phyloP scores from a whole-genome alignment of 2,888 invertebrate species.

The Diadegma fenestrale region DNA sequence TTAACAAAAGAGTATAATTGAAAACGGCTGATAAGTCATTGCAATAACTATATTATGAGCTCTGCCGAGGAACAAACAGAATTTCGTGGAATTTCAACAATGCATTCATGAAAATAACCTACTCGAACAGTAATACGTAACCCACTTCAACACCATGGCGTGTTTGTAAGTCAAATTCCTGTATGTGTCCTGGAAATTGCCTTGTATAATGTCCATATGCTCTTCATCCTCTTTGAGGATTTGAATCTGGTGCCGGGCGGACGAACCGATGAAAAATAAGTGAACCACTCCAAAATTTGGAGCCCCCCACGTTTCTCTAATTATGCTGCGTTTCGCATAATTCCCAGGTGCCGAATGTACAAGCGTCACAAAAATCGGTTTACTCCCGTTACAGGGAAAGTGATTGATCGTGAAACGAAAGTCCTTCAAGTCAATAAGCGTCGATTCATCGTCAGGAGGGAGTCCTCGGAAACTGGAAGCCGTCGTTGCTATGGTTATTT shows the following conservation, averaged over 20 bases:
- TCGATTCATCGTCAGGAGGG: conserved; percentile 79
- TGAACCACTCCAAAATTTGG: conserved; percentile 77
- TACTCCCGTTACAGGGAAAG: conserved; percentile 85
- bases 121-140: conserved; percentile 85
- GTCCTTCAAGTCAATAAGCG: conserved; percentile 85
- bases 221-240: conserved; percentile 82
- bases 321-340: conserved; percentile 82
- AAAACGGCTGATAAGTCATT: neutral
- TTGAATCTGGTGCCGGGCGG: conserved; percentile 78
- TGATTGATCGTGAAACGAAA: conserved; percentile 89
- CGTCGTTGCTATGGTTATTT: conserved; percentile 24
- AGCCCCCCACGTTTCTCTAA: conserved; percentile 85
- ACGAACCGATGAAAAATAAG: conserved; percentile 84
- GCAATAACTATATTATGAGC: neutral
- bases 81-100: too few relatives aligned
- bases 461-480: conserved; percentile 77
- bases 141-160: conserved; percentile 86
- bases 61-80: too few relatives aligned
- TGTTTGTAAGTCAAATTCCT: conserved; percentile 87
- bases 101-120: conserved; percentile 61
- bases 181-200: conserved; percentile 86
- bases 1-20: neutral
- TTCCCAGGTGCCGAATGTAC: conserved; percentile 86
- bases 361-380: conserved; percentile 84
- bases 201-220: conserved; percentile 86